Evolutionary conservation across 2,888 invertebrate species (phyloP).

Genomic region (Amphimallon solstitiale): DNA sequence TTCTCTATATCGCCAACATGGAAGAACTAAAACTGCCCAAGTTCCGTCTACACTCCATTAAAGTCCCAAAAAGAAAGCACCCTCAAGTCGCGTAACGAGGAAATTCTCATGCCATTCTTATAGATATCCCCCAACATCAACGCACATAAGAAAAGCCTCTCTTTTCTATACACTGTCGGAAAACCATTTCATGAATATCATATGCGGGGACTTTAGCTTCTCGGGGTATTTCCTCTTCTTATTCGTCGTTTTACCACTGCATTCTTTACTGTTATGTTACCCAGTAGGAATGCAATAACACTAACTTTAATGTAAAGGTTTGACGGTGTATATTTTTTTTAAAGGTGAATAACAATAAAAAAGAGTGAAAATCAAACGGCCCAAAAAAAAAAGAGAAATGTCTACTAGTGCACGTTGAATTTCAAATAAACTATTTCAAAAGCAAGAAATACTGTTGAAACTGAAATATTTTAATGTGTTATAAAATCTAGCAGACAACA

Average conservation of each 20-base stretch:
- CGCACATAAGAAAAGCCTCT: neutral
- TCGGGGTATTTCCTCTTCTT: neutral
- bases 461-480: too few species aligned
- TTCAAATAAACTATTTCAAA: too few species aligned
- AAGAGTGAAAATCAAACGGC: too few species aligned
- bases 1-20: neutral
- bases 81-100: constrained; percentile 3
- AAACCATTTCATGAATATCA: constrained; percentile 31
- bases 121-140: neutral
- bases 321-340: neutral
- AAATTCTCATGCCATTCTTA: neutral
- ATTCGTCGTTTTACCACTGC: neutral
- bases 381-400: too few species aligned
- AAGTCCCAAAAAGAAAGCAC: neutral
- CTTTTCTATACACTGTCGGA: neutral
- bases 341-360: neutral
- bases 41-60: neutral
- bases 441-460: too few species aligned
- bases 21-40: neutral
- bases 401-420: too few species aligned
- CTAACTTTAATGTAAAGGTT: constrained; percentile 16
- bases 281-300: constrained; percentile 18
- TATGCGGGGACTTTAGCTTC: constrained; percentile 5
- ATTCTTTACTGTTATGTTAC: neutral
- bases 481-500: too few species aligned